These are phyloP conservation scores for Semotilus atromaculatus DNA, from an alignment of 2,797 vertebrate genomes.

Conservation along the genomic window DNA sequence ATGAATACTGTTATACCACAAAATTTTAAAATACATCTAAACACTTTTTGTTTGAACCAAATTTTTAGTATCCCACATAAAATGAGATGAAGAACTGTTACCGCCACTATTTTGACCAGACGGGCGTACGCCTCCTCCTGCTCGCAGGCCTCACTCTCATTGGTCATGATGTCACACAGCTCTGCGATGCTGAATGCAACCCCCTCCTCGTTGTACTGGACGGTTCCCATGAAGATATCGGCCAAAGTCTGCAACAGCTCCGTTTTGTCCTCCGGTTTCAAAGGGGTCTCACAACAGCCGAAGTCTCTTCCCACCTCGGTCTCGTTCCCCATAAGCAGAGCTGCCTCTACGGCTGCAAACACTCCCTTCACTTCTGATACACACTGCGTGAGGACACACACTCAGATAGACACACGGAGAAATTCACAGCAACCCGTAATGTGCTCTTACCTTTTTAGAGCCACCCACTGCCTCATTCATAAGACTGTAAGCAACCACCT, in stretches of 20 bases:
- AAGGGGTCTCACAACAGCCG: conserved; percentile 74
- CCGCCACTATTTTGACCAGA: conserved; percentile 69
- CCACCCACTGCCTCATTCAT: conserved; percentile 77
- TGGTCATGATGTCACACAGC: conserved; percentile 79
- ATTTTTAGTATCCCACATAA: neutral
- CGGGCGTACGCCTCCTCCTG: conserved; percentile 60
- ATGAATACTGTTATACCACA: neutral
- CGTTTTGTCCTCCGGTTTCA: conserved; percentile 66
- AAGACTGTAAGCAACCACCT: conserved; percentile 84
- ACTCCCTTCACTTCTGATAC: conserved; percentile 66
- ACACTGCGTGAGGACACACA: conserved; percentile 76
- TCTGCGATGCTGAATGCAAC: conserved; percentile 68
- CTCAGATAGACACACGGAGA: neutral
- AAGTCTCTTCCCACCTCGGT: conserved; percentile 75
- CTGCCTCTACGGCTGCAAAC: conserved; percentile 74
- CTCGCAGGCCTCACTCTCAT: conserved; percentile 50
- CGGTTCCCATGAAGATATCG: conserved; percentile 78
- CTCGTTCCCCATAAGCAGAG: conserved; percentile 65
- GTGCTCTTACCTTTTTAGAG: conserved; percentile 79
- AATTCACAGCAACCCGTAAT: neutral
- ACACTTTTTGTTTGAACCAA: neutral
- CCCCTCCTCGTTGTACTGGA: conserved; percentile 82
- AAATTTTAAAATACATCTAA: neutral
- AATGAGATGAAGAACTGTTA: conserved; percentile 33
- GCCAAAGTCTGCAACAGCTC: conserved; percentile 80